Conservation (phyloP, 2,113 vertebrate species). For the Sprattus sprattus region DNA sequence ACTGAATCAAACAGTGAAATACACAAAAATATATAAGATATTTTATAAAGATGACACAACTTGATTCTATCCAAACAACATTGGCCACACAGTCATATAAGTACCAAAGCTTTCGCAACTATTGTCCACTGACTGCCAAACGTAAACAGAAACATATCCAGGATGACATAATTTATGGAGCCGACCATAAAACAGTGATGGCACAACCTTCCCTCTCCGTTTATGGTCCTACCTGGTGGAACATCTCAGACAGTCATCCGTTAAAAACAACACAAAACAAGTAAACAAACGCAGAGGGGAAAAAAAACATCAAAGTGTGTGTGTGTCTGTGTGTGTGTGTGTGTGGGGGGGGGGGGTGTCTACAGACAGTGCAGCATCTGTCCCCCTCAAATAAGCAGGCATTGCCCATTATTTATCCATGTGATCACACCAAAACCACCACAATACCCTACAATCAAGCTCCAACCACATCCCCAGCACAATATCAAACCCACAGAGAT, state of each 20-base stretch:
- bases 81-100: not conserved
- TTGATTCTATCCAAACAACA: not conserved
- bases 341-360: not conserved
- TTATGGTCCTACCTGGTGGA: not conserved
- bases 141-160: not conserved
- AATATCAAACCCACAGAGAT: not conserved
- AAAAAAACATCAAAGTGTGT: no score
- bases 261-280: slow-evolving; percentile 13
- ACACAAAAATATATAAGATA: not conserved
- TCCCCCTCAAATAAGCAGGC: not conserved
- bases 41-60: not conserved
- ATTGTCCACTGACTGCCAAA: not conserved
- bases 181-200: not conserved
- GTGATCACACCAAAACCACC: not conserved
- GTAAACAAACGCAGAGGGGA: slow-evolving; percentile 26
- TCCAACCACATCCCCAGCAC: not conserved
- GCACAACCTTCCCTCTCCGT: not conserved
- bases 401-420: not conserved
- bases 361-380: not conserved
- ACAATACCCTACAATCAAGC: not conserved
- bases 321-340: no score
- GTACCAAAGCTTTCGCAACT: not conserved
- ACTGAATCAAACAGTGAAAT: not conserved
- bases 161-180: not conserved
- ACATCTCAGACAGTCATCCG: not conserved